Percentiles rank a stretch among this genome's conserved stretches.
Evolutionary conservation across 2,797 vertebrate genomes (phyloP).

Genomic region (Stomatorhinus walkeri): DNA sequence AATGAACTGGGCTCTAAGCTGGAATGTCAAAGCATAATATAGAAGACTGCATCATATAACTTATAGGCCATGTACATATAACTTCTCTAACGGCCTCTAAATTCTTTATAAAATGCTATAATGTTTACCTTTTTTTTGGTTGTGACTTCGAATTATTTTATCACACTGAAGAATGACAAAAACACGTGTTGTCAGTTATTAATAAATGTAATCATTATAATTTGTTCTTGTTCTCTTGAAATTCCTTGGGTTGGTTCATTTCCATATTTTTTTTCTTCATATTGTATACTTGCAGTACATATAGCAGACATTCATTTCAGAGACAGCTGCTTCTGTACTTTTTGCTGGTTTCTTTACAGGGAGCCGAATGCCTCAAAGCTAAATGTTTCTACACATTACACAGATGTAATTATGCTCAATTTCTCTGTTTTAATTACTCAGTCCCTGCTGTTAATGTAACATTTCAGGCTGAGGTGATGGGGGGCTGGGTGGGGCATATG

Average conservation of each 20-base stretch:
- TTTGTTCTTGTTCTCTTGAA: background rate
- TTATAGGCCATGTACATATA: background rate
- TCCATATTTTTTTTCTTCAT: background rate
- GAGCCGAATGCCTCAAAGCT: background rate
- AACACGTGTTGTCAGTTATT: background rate
- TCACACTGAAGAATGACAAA: background rate
- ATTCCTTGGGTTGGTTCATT: background rate
- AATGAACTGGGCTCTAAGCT: background rate
- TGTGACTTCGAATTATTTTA: background rate
- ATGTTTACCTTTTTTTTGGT: background rate
- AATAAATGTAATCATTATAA: background rate
- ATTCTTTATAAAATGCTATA: background rate
- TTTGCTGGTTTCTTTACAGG: background rate
- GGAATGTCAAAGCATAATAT: background rate
- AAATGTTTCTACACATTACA: background rate
- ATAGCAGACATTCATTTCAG: background rate
- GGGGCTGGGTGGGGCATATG: background rate
- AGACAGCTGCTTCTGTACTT: background rate
- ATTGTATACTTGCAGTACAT: background rate
- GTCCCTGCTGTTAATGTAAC: background rate
- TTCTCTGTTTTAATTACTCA: conserved; percentile 43
- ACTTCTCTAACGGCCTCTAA: background rate
- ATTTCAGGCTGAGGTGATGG: background rate
- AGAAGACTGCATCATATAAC: background rate
- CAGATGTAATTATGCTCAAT: conserved; percentile 46